These are phyloP conservation scores for Oligia latruncula DNA, from an alignment of 2,888 invertebrate species.

Conservation along the genomic window DNA sequence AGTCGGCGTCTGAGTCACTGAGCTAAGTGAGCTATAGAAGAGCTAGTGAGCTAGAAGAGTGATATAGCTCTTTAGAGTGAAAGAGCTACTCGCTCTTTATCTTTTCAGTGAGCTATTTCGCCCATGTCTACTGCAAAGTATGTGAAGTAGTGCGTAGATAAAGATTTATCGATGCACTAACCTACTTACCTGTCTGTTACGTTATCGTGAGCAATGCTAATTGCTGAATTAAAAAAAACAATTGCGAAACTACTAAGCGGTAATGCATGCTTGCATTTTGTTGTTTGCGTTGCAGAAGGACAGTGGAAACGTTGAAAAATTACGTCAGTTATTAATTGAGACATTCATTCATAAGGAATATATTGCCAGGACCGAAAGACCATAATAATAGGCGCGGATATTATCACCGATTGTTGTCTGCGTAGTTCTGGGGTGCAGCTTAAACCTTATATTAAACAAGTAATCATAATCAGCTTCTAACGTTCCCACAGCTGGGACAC, in stretches of 20 bases:
- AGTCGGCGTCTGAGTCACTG: no score
- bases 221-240: slow-evolving; percentile 44
- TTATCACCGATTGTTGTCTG: neutral
- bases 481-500: neutral
- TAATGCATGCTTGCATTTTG: slow-evolving; percentile 31
- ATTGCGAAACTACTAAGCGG: slow-evolving; percentile 44
- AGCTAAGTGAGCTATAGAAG: no score
- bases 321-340: neutral
- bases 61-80: no score
- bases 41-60: no score
- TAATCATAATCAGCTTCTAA: neutral
- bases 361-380: neutral
- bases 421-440: neutral
- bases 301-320: neutral
- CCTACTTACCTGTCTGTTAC: slow-evolving; percentile 54
- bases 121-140: slow-evolving; percentile 19
- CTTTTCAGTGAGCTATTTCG: no score
- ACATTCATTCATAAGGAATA: neutral
- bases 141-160: slow-evolving; percentile 51
- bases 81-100: no score
- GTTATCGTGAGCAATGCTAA: slow-evolving; percentile 55
- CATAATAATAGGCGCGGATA: neutral
- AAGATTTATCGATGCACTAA: slow-evolving; percentile 58
- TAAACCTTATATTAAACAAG: neutral
- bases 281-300: slow-evolving; percentile 24